Base-by-base conservation (phyloP, 2,888 invertebrate genomes). In the Homarus gammarus region DNA sequence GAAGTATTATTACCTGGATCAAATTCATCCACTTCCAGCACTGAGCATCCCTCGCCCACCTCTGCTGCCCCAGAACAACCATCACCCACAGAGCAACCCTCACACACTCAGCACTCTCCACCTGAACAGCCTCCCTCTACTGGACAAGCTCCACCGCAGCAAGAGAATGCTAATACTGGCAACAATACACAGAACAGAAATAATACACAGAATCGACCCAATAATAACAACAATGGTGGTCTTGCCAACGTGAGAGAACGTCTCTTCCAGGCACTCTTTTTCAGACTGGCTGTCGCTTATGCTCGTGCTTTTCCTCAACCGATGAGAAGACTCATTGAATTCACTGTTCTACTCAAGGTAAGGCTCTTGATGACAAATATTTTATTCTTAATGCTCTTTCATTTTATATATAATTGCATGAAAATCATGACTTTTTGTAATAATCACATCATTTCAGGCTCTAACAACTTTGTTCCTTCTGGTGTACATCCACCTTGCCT, bases 401-500 rank as follows among this genome's bases (percentile, higher is more conserved):
- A n/a, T n/a, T n/a, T n/a, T n/a, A 8, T 12, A 44, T 44, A 44
- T 44, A 44, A 44, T 44, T 12, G n/a, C n/a, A n/a, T n/a, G n/a
- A n/a, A n/a, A n/a, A n/a, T n/a, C n/a, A n/a, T n/a, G n/a, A n/a
- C n/a, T n/a, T n/a, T n/a, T n/a, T n/a, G n/a, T n/a, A n/a, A n/a
- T n/a, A n/a, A n/a, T n/a, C n/a, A n/a, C n/a, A 56, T 2, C n/a
- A 10, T 94, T 95, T 31, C 95, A 96, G 96, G 97, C 97, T 2
- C 94, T 98, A 92, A 93, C 96, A 84, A 97, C 98, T 84, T 97
- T 99, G 94, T 97, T 97, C 93, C 96, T 98, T 81, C 95, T 99
- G 93, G 96, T 97, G 78, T 99, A 99, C 94, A 98, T 99, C 93
- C 99, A 99, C 93, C 96, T 98, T 93, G 97, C 97, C 92, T 99